Evolutionary conservation across 2,797 vertebrate species (phyloP), one percentile per base, ranked within the genome.

Genomic region (Hydrophis major): DNA sequence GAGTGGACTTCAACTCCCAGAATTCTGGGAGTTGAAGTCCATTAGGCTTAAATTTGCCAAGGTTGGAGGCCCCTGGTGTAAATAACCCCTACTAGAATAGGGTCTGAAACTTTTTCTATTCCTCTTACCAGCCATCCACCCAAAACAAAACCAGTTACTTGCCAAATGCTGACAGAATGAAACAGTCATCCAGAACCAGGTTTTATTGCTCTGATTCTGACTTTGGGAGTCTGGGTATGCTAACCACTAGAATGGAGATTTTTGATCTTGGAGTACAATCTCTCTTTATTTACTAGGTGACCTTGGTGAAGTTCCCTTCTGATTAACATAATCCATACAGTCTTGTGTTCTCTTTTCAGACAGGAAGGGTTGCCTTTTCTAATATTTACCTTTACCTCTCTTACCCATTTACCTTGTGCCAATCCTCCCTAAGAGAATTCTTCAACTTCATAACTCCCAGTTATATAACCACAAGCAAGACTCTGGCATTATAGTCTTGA

Each of bases 181-280:
- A 37, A 28, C 11, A 78, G 55, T 69, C 22, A 16, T 60, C 20
- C 78, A 61, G 57, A 25, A 60, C 6, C 28, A 53, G 28, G 0
- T 78, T 88, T 93, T 50, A 14, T 83, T 88, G 42, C 83, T n/a
- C 28, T 60, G 92, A 88, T 91, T 47, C 89, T 93, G n/a, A 32
- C 53, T 74, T 61, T 87, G 60, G 74, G 60, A 92, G 5, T 25
- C 55, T 18, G 14, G 56, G 27, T 63, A 22, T 28, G n/a, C 83
- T 90, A 89, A 78, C 28, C 59, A 83, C 55, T 27, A 56, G 60
- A 66, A 37, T 47, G 18, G 28, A 63, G 50, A 53, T 59, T 22
- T 27, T 89, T 57, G 47, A 14, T 83, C 47, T 66, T 16, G 25
- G 20, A 37, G 57, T 7, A 28, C n/a, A 83, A 78, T 42, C 61